A percentile compares a stretch with the other conserved stretches of the same genome.
phyloP scores from a whole-genome alignment of 1,140 invertebrate genomes.

The Panagrolaimus sp. region DNA sequence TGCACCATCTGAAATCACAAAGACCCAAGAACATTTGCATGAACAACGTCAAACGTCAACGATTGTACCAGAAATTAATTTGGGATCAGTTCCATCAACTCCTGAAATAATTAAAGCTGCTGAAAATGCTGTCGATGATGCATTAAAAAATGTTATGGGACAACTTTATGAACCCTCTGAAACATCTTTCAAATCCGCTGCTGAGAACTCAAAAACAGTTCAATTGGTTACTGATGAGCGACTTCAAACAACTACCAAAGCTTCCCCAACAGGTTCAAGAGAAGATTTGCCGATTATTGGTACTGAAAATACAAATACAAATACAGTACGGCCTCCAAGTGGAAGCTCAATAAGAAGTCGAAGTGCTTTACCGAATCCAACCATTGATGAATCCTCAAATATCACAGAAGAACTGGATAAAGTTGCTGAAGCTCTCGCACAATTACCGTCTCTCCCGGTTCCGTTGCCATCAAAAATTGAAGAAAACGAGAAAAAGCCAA shows the following conservation, averaged over 20 bases:
- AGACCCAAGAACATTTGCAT: too few species aligned
- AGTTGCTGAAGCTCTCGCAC: constrained; percentile 1
- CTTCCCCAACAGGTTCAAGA: background rate
- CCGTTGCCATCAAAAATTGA: background rate
- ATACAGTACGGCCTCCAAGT: background rate
- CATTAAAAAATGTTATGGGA: constrained; percentile 15
- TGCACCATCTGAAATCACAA: constrained; percentile 1
- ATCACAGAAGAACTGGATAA: constrained; percentile 6
- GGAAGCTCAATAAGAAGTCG: background rate
- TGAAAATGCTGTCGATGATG: background rate
- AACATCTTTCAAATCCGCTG: background rate
- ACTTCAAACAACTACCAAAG: constrained; percentile 14
- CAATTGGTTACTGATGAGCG: background rate
- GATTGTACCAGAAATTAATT: background rate
- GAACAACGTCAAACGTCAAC: background rate
- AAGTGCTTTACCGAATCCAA: background rate
- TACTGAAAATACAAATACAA: background rate
- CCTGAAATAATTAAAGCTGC: constrained; percentile 10
- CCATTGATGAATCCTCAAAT: background rate
- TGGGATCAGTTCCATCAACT: constrained; percentile 5
- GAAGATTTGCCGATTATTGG: background rate
- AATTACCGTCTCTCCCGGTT: background rate
- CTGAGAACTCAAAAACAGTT: background rate
- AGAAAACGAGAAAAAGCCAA: background rate
- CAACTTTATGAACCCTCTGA: background rate